Conservation (phyloP, 1,140 invertebrate species). For the Lordiphosa clarofinis region DNA sequence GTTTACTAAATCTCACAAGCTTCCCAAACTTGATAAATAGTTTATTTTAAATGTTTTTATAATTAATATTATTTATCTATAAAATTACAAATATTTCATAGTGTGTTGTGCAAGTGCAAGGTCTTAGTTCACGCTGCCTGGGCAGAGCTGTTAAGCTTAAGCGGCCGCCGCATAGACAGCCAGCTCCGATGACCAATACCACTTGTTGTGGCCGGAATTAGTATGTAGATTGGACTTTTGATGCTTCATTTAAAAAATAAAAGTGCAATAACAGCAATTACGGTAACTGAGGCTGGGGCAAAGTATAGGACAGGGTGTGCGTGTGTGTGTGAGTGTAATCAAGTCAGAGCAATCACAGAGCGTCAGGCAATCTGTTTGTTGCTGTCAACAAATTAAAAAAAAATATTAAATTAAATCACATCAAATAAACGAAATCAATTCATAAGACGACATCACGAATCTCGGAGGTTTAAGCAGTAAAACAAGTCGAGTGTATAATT, state of each 20-base stretch:
- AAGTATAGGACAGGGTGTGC: neutral
- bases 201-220: conserved; percentile 1
- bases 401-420: neutral
- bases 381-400: neutral
- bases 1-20: no score
- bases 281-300: conserved; percentile 1
- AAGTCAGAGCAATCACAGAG: conserved; percentile 7
- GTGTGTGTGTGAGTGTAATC: neutral
- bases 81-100: no score
- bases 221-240: neutral
- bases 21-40: no score
- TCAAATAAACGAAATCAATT: neutral
- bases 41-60: no score
- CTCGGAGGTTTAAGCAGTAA: conserved; percentile 5
- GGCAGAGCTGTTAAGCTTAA: no score
- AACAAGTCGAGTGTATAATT: conserved; percentile 7
- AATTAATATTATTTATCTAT: no score
- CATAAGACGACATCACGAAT: conserved; percentile 5
- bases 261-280: conserved; percentile 13
- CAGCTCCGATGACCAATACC: neutral
- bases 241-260: conserved; percentile 9
- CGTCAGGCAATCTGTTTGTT: conserved; percentile 4
- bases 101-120: no score
- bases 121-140: no score
- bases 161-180: no score